Evolutionary conservation across 2,797 vertebrate species (phyloP).

Genomic region (Malacoraja senta): DNA sequence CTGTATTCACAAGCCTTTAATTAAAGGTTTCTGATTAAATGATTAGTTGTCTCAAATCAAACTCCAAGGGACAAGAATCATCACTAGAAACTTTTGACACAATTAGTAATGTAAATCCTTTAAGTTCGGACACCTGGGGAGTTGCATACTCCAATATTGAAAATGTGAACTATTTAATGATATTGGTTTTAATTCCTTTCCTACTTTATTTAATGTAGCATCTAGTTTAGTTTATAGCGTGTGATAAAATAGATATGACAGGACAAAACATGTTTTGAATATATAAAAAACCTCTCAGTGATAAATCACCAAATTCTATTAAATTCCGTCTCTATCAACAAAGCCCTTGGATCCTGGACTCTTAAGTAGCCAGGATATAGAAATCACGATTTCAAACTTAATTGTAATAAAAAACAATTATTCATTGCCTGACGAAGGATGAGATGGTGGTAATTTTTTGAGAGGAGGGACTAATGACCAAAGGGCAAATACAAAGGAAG

Average conservation of each 20-base stretch:
- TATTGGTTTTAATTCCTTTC: background rate
- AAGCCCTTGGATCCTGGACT: background rate
- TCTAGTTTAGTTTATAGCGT: too few species aligned
- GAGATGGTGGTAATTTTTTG: background rate
- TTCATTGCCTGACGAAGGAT: background rate
- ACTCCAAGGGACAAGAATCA: background rate
- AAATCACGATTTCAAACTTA: background rate
- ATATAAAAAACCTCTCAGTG: background rate
- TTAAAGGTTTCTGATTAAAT: background rate
- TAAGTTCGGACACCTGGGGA: background rate
- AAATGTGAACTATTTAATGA: background rate
- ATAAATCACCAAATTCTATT: background rate
- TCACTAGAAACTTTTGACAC: background rate
- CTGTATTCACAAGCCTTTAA: background rate
- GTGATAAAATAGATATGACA: background rate
- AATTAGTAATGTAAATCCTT: background rate
- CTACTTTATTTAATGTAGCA: background rate
- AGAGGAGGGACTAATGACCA: background rate
- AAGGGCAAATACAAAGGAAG: background rate
- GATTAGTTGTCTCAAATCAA: background rate
- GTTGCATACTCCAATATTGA: background rate
- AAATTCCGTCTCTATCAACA: background rate
- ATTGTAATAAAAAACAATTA: background rate
- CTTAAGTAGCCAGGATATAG: background rate
- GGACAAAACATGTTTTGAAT: background rate